Evolutionary conservation across 92 coral and sea anemone genomes (phyloP).

Genomic region (Meandrina meandrites): DNA sequence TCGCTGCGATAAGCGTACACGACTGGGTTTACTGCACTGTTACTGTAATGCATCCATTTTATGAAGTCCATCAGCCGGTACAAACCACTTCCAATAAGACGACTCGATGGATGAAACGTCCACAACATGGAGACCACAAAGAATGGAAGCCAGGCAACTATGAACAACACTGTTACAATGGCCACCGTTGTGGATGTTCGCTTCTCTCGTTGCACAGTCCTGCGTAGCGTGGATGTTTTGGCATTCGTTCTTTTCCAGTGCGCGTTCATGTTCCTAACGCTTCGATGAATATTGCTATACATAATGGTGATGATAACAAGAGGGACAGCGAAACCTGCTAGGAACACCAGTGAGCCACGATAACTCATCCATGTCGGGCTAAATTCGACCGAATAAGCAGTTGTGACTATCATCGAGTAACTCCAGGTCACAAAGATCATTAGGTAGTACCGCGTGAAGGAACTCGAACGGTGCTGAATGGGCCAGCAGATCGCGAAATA

Average conservation of each 20-base stretch:
- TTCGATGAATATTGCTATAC: slow-evolving; percentile 56
- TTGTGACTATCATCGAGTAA: slow-evolving; percentile 51
- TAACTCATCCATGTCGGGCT: slow-evolving; percentile 28
- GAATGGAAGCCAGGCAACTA: slow-evolving; percentile 78
- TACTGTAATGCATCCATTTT: slow-evolving; percentile 81
- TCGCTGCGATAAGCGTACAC: slow-evolving; percentile 80
- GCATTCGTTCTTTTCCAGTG: slow-evolving; percentile 42
- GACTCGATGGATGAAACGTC: slow-evolving; percentile 42
- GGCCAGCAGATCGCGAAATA: slow-evolving; percentile 55
- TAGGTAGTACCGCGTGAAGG: slow-evolving; percentile 40
- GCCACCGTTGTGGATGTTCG: slow-evolving; percentile 67
- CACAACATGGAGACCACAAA: slow-evolving; percentile 72
- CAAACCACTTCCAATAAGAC: slow-evolving; percentile 45
- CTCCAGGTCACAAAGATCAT: slow-evolving; percentile 66
- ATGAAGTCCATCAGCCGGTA: slow-evolving; percentile 70
- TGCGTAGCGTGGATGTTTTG: slow-evolving; percentile 16
- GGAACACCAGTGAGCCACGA: slow-evolving; percentile 62
- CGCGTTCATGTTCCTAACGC: slow-evolving; percentile 45
- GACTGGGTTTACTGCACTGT: slow-evolving; percentile 78
- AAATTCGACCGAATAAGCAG: slow-evolving; percentile 37
- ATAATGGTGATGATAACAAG: slow-evolving; percentile 46
- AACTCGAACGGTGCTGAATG: slow-evolving; percentile 39
- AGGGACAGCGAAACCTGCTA: slow-evolving; percentile 69
- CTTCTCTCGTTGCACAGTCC: slow-evolving; percentile 50
- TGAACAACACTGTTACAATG: slow-evolving; percentile 64